Percentiles rank a stretch among this genome's conserved stretches.
Conservation (phyloP, 2,888 invertebrate genomes). For the Phytoseiulus persimilis region DNA sequence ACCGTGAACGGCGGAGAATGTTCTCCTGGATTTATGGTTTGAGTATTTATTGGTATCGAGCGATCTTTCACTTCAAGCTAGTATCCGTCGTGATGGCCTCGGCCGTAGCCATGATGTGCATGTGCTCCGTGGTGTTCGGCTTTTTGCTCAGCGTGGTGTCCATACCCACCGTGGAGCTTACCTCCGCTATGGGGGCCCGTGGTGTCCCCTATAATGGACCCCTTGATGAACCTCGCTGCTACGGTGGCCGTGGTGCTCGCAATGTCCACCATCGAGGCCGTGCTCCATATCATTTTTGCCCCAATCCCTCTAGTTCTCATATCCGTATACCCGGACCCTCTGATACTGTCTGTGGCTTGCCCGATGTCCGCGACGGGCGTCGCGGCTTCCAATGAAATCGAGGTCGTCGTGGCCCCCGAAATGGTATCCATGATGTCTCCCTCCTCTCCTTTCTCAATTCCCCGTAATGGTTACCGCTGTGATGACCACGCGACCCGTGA, state of each 20-base stretch:
- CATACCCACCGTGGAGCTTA: neutral
- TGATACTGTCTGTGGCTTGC: neutral
- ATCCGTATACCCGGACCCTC: neutral
- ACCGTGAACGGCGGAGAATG: neutral
- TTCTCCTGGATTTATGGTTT: neutral
- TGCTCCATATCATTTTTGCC: conserved; percentile 10
- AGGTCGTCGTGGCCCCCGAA: neutral
- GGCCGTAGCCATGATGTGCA: conserved; percentile 25
- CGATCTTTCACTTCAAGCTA: neutral
- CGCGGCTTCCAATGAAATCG: neutral
- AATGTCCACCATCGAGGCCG: neutral
- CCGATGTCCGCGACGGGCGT: neutral
- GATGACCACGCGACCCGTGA: conserved; percentile 26
- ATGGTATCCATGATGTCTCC: neutral
- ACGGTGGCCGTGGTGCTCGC: conserved; percentile 7
- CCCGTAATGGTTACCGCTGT: conserved; percentile 5
- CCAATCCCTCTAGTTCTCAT: conserved; percentile 19
- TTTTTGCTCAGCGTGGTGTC: neutral
- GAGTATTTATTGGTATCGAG: neutral
- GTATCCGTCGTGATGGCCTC: neutral
- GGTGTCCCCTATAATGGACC: conserved; percentile 11
- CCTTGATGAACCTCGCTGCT: neutral
- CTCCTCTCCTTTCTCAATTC: no score
- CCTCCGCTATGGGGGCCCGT: neutral
- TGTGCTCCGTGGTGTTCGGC: conserved; percentile 16